Conservation (phyloP, 2,797 vertebrate species). For the Pelobates cultripes region DNA sequence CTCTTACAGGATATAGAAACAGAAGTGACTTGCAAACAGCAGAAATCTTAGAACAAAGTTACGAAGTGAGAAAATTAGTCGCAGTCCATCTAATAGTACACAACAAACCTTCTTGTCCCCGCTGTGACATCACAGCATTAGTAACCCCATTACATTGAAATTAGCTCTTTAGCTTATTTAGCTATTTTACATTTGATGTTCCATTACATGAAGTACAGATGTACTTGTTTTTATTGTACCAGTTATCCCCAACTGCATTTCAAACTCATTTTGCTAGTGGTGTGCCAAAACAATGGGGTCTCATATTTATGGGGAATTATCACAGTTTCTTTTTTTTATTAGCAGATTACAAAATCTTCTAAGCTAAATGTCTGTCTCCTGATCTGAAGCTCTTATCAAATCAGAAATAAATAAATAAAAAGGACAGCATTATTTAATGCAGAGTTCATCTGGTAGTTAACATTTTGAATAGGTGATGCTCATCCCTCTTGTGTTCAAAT, state of each 20-base stretch:
- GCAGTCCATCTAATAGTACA: not conserved
- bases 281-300: not conserved
- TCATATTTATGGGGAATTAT: not conserved
- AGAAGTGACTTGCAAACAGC: not conserved
- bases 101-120: not conserved
- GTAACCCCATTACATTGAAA: not conserved
- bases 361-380: not conserved
- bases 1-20: not conserved
- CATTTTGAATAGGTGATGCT: no score
- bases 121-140: constrained; percentile 1
- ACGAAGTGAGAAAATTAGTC: not conserved
- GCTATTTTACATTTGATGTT: constrained; percentile 4
- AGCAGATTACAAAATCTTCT: not conserved
- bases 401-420: no score
- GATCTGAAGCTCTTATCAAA: not conserved
- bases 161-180: not conserved
- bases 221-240: not conserved
- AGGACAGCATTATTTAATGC: no score
- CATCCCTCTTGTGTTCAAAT: no score
- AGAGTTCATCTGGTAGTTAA: no score
- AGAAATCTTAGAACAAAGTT: not conserved
- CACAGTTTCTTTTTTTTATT: not conserved
- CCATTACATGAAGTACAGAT: not conserved
- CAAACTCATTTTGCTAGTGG: constrained; percentile 1
- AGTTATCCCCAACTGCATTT: not conserved